Evolutionary conservation across 2,888 invertebrate genomes (phyloP), one percentile per base, ranked within the genome.

Genomic region (Ormia ochracea): DNA sequence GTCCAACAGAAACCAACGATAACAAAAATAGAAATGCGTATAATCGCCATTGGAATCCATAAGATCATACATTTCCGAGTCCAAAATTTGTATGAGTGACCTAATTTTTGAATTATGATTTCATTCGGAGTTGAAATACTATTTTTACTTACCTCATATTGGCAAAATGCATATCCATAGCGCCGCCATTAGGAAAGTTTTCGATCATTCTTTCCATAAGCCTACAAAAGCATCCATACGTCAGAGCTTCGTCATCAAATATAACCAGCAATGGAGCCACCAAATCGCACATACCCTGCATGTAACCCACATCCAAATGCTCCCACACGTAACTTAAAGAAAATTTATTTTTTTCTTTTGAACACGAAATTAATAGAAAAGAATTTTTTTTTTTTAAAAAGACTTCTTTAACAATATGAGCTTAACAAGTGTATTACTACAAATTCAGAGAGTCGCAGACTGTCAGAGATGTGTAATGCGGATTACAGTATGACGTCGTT

Each of bases 251-350:
- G 88, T 98, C 97, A 86, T 96, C 95, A 90, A 97, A 94, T 86
- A 96, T 94, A 14, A 98, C 98, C 19, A 98, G 91, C 1, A 98
- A 91, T 0, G 98, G 98, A 0, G 98, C 98, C 0, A 95, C 96
- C 77, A 98, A 91, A 90, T 98, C 98, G 89, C 98, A 98, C 98
- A 98, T 98, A 84, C 98, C 98, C 90, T 98, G 98, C 92, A 98
- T 96, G 90, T 98, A 98, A 10, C 98, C 98, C 38, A 94, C 93
- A 58, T 98, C 97, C 83, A 98, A 90, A 88, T 98, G 96, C 87
- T 98, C 96, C 96, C 98, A 98, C 2, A 98, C 98, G 89, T 97
- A 98, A 12, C 96, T 96, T 10, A 85, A 3, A 87, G 81, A 78
- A 12, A 59, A 3, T n/a, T n/a, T n/a, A n/a, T n/a, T n/a, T n/a